Conservation (phyloP, 2,797 vertebrate species). For the Mareca strepera region DNA sequence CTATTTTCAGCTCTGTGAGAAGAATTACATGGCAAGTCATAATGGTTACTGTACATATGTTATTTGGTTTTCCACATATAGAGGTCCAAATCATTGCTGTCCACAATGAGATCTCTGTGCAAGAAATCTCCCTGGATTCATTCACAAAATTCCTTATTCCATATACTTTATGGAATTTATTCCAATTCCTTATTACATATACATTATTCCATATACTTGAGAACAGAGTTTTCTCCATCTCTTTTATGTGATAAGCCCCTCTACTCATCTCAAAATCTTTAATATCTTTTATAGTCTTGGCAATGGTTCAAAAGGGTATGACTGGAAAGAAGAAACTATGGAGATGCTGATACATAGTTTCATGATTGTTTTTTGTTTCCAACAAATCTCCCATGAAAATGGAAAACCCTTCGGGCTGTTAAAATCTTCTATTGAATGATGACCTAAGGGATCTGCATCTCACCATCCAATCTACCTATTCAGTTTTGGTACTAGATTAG, state of each 20-base stretch:
- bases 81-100: neutral
- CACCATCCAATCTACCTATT: neutral
- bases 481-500: neutral
- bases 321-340: neutral
- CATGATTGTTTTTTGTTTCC: neutral
- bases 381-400: neutral
- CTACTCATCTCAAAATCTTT: neutral
- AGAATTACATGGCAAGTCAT: neutral
- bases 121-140: neutral
- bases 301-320: neutral
- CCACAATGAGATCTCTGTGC: neutral
- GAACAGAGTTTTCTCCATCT: neutral
- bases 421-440: neutral
- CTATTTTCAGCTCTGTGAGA: neutral
- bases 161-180: no score
- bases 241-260: neutral
- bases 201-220: neutral
- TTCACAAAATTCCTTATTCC: neutral
- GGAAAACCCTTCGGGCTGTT: neutral
- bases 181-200: no score
- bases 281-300: neutral
- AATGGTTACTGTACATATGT: neutral
- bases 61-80: neutral
- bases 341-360: neutral
- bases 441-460: neutral